Evolutionary conservation across 1,140 invertebrate genomes (phyloP), one percentile per base, ranked within the genome.

Genomic region (Ridgeia piscesae): DNA sequence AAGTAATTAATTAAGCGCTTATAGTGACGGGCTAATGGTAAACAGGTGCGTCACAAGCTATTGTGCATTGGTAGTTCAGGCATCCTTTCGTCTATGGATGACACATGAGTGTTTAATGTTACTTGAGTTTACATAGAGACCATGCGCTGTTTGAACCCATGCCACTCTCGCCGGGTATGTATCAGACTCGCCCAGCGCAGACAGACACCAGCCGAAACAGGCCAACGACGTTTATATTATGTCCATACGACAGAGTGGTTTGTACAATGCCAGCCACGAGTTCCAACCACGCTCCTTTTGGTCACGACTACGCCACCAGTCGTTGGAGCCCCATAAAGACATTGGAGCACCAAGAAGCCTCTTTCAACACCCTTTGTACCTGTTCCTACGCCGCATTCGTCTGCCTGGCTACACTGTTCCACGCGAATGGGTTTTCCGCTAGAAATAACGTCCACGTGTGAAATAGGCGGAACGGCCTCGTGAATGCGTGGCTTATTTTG

Each of bases 11-110:
- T n/a, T n/a, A n/a, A n/a, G n/a, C n/a, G n/a, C n/a, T n/a, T n/a
- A 97, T 99, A 97, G 97, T 42, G 97, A 93, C 89, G 93, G 89
- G 89, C 35, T 27, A 42, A 42, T 42, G 42, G 42, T n/a, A n/a
- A n/a, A n/a, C n/a, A n/a, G n/a, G n/a, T n/a, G n/a, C n/a, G n/a
- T n/a, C n/a, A n/a, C n/a, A n/a, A n/a, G n/a, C n/a, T n/a, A n/a
- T n/a, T n/a, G n/a, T n/a, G n/a, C n/a, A n/a, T n/a, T n/a, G n/a
- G n/a, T n/a, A n/a, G n/a, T n/a, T n/a, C n/a, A n/a, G n/a, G n/a
- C n/a, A n/a, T n/a, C n/a, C n/a, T n/a, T n/a, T n/a, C n/a, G n/a
- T n/a, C n/a, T n/a, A n/a, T n/a, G n/a, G n/a, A n/a, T n/a, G n/a
- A n/a, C 42, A 77, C 58, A 77, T 2, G 58, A 77, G 58, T 77